Conservation (phyloP, 2,888 invertebrate genomes). For the Epicampocera succincta region DNA sequence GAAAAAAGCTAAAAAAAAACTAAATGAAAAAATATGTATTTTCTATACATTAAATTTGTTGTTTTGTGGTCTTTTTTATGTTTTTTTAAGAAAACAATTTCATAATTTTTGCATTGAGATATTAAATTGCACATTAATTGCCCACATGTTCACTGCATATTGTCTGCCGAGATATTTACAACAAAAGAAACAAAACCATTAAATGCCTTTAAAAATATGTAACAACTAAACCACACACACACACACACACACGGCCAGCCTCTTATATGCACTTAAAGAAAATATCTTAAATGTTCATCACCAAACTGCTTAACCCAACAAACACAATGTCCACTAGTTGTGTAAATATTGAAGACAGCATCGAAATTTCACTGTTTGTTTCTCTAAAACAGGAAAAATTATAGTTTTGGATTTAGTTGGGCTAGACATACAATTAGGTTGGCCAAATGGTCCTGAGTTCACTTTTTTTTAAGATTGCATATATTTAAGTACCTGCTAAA, state of each 20-base stretch:
- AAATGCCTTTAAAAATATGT: constrained; percentile 39
- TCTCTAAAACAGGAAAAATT: no score
- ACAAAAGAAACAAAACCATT: no score
- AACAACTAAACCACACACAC: not conserved
- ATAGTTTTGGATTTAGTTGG: no score
- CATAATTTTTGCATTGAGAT: constrained; percentile 68
- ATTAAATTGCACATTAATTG: constrained; percentile 69
- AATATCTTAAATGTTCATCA: constrained; percentile 5
- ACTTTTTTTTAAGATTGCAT: no score
- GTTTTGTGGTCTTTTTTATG: constrained; percentile 8
- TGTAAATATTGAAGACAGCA: no score
- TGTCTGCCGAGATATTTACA: constrained; percentile 22
- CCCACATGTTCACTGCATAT: constrained; percentile 57
- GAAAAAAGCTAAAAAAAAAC: constrained; percentile 17
- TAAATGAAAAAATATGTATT: constrained; percentile 9
- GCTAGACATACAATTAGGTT: no score
- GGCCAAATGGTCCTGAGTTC: no score
- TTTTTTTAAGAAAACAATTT: constrained; percentile 56
- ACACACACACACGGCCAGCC: not conserved
- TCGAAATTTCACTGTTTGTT: no score
- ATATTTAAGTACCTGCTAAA: no score
- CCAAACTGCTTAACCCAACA: not conserved
- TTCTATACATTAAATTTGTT: constrained; percentile 25
- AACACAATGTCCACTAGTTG: no score
- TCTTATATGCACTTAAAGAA: constrained; percentile 4